Percentiles rank a stretch among this genome's conserved stretches.
phyloP scores from a whole-genome alignment of 2,888 invertebrate genomes.

The Brenthis ino region DNA sequence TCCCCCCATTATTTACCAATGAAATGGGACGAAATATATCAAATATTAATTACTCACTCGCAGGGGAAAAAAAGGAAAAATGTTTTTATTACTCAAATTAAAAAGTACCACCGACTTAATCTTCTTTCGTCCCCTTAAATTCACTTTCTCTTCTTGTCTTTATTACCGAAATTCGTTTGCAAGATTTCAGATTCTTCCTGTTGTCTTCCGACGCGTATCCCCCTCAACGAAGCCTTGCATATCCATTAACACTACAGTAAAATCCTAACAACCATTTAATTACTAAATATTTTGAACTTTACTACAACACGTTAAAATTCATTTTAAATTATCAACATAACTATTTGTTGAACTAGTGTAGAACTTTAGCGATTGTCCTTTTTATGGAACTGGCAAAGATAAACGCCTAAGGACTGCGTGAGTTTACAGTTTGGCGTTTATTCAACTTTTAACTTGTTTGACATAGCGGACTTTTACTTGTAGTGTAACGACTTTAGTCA shows the following conservation, averaged over 20 bases:
- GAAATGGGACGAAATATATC: constrained; percentile 33
- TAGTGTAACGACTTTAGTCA: constrained; percentile 42
- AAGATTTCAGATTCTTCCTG: constrained; percentile 81
- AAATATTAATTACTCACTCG: constrained; percentile 44
- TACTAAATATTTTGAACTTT: constrained; percentile 62
- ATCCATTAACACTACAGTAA: constrained; percentile 53
- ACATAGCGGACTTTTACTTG: constrained; percentile 53
- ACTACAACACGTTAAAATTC: constrained; percentile 62
- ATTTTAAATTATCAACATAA: constrained; percentile 59
- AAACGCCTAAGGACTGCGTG: constrained; percentile 71
- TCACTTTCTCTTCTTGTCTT: constrained; percentile 85
- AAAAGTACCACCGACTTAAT: constrained; percentile 77
- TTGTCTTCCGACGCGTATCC: constrained; percentile 74
- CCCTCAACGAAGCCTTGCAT: constrained; percentile 67
- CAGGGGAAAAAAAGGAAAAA: constrained; percentile 46
- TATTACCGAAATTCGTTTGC: constrained; percentile 83
- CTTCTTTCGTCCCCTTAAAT: constrained; percentile 83
- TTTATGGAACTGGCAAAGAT: constrained; percentile 68
- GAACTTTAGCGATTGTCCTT: constrained; percentile 63
- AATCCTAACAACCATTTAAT: constrained; percentile 65
- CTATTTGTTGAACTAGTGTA: constrained; percentile 34
- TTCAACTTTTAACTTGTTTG: constrained; percentile 67
- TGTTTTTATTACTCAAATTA: constrained; percentile 78
- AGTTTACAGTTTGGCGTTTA: constrained; percentile 67
- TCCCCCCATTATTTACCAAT: constrained; percentile 22